Conservation (phyloP, 2,113 vertebrate species). For the Typhlomys cinereus region DNA sequence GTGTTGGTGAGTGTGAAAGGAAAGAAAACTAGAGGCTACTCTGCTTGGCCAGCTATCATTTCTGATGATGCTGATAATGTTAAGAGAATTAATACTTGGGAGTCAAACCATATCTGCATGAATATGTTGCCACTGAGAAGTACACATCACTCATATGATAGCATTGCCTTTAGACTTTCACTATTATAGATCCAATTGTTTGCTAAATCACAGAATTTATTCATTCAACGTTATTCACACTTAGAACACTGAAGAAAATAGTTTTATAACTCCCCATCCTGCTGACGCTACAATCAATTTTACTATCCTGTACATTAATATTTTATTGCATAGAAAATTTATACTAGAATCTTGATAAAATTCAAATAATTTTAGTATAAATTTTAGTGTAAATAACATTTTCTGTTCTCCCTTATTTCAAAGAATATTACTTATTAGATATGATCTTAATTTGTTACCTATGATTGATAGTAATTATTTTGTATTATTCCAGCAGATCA, state of each 20-base stretch:
- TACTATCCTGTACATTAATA: neutral
- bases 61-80: neutral
- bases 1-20: neutral
- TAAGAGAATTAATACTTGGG: neutral
- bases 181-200: neutral
- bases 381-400: neutral
- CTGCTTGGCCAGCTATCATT: neutral
- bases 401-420: neutral
- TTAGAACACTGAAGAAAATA: constrained; percentile 12
- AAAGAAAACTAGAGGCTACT: neutral
- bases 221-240: neutral
- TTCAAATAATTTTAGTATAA: neutral
- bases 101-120: neutral
- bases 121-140: neutral
- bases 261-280: neutral
- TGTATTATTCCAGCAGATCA: neutral
- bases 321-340: neutral
- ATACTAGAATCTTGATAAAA: neutral
- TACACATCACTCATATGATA: neutral
- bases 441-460: neutral
- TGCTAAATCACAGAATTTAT: neutral
- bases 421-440: constrained; percentile 27
- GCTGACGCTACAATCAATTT: neutral
- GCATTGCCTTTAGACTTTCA: neutral
- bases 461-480: neutral